Evolutionary conservation across 1,140 invertebrate species (phyloP).

Genomic region (Drusus annulatus): DNA sequence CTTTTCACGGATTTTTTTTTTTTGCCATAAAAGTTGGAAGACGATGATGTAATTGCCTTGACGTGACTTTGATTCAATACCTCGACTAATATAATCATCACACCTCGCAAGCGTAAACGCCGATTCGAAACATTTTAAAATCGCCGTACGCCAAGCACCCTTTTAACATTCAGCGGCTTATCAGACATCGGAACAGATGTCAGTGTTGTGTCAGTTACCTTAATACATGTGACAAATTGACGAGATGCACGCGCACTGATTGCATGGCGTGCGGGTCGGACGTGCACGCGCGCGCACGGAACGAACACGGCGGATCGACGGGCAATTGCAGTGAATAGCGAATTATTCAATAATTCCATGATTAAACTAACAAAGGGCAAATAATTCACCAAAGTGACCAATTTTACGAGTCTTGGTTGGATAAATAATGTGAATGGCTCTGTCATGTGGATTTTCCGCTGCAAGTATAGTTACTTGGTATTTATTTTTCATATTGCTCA

Average conservation of each 20-base stretch:
- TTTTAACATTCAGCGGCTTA: slow-evolving; percentile 24
- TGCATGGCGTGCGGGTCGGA: slow-evolving; percentile 33
- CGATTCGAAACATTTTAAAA: too few relatives aligned
- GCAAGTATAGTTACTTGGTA: too few relatives aligned
- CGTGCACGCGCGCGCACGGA: slow-evolving; percentile 13
- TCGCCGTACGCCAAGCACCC: too few relatives aligned
- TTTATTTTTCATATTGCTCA: too few relatives aligned
- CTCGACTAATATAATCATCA: too few relatives aligned
- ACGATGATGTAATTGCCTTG: not conserved
- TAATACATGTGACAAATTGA: slow-evolving; percentile 57
- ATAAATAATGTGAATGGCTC: too few relatives aligned
- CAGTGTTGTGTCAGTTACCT: slow-evolving; percentile 37
- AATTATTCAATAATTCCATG: slow-evolving; percentile 43
- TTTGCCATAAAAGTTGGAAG: too few relatives aligned
- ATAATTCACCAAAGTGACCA: slow-evolving; percentile 6
- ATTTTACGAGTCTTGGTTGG: not conserved
- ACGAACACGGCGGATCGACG: slow-evolving; percentile 1
- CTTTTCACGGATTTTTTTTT: too few relatives aligned
- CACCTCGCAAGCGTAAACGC: too few relatives aligned
- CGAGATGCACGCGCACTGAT: slow-evolving; percentile 52
- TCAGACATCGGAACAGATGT: slow-evolving; percentile 56
- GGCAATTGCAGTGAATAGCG: slow-evolving; percentile 31
- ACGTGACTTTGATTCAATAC: too few relatives aligned
- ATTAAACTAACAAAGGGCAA: slow-evolving; percentile 13
- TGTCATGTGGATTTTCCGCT: too few relatives aligned